Percentiles rank a stretch among this genome's conserved stretches.
Evolutionary conservation across 2,888 invertebrate species (phyloP).

Genomic region (Parnassius smintheus): DNA sequence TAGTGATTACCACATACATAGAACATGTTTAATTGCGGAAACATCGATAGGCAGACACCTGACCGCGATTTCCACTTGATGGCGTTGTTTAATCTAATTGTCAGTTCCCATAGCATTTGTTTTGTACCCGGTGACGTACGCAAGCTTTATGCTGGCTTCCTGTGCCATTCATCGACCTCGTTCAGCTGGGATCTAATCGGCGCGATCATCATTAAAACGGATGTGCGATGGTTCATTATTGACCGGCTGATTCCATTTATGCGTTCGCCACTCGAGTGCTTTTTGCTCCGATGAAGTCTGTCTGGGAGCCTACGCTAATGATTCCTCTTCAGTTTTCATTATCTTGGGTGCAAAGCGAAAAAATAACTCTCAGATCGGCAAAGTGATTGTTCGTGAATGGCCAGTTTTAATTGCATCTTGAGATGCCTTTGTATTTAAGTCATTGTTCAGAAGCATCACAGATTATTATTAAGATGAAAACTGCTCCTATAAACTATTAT

Average conservation of each 20-base stretch:
- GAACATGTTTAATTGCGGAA: slow-evolving; percentile 35
- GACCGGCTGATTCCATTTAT: slow-evolving; percentile 38
- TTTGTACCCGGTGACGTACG: slow-evolving; percentile 41
- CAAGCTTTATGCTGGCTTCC: slow-evolving; percentile 54
- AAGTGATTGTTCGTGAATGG: slow-evolving; percentile 16
- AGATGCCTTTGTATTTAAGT: slow-evolving; percentile 21
- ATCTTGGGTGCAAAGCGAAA: slow-evolving; percentile 7
- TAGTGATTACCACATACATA: slow-evolving; percentile 9
- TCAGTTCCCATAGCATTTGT: slow-evolving; percentile 70
- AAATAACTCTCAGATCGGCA: slow-evolving; percentile 13
- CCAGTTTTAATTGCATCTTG: slow-evolving; percentile 26
- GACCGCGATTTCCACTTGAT: slow-evolving; percentile 33
- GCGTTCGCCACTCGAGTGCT: slow-evolving; percentile 34
- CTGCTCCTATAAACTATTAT: too few relatives aligned
- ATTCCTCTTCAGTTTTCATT: slow-evolving; percentile 21
- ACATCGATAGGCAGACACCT: slow-evolving; percentile 41
- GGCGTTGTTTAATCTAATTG: slow-evolving; percentile 70
- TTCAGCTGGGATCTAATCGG: slow-evolving; percentile 50
- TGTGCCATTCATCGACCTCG: slow-evolving; percentile 55
- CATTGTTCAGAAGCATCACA: slow-evolving; percentile 16
- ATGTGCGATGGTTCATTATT: slow-evolving; percentile 44
- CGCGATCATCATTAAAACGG: slow-evolving; percentile 47
- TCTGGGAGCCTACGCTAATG: slow-evolving; percentile 18
- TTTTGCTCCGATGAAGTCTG: slow-evolving; percentile 12
- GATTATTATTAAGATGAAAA: slow-evolving; percentile 10